A percentile compares a stretch with the other conserved stretches of the same genome.
Evolutionary conservation across 2,797 vertebrate genomes (phyloP).

Genomic region (Erithacus rubecula): DNA sequence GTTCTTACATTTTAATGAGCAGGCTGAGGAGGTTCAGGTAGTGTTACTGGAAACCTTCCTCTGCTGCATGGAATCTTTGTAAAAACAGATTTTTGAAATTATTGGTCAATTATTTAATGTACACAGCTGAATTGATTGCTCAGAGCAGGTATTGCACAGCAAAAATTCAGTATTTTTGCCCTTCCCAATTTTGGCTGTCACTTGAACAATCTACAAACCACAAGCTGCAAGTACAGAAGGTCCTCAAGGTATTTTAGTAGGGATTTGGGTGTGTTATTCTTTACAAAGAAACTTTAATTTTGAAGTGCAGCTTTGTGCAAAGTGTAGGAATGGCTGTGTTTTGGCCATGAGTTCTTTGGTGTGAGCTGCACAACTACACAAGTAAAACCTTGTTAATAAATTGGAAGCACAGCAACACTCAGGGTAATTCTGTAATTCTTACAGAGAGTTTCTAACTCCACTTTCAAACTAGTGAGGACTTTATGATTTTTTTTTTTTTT

Average conservation of each 20-base stretch:
- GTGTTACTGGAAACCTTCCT: background rate
- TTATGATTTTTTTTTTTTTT: background rate
- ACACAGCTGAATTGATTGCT: constrained; percentile 27
- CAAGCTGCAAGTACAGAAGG: background rate
- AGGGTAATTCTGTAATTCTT: background rate
- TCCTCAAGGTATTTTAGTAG: background rate
- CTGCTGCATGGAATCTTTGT: background rate
- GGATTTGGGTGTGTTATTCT: background rate
- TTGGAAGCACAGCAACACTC: background rate
- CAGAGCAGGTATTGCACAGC: constrained; percentile 10
- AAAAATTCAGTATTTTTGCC: background rate
- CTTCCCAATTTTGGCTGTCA: background rate
- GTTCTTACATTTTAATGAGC: background rate
- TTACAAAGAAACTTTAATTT: background rate
- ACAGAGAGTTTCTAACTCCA: background rate
- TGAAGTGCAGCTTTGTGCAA: background rate
- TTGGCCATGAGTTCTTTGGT: background rate
- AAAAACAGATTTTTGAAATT: background rate
- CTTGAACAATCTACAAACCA: background rate
- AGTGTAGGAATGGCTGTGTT: background rate
- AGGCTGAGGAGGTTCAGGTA: background rate
- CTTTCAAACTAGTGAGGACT: background rate
- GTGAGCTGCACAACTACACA: background rate
- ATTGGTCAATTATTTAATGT: constrained; percentile 20
- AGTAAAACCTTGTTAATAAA: background rate